Percentiles rank a stretch among this genome's conserved stretches.
phyloP scores from a whole-genome alignment of 1,140 invertebrate species.

The Hormaphis cornu region DNA sequence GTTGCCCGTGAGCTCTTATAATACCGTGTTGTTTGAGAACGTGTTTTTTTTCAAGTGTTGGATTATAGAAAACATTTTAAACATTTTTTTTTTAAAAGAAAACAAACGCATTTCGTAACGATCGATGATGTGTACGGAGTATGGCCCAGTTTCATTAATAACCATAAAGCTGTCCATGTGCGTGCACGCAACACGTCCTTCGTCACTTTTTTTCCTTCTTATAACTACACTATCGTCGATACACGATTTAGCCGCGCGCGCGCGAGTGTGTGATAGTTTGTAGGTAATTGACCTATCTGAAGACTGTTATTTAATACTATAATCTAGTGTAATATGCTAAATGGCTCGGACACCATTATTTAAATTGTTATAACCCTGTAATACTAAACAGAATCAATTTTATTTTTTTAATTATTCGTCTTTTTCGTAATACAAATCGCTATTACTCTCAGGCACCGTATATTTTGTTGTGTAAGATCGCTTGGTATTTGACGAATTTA shows the following conservation, averaged over 20 bases:
- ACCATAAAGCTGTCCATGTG: conserved; percentile 18
- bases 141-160: conserved; percentile 29
- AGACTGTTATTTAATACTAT: background rate
- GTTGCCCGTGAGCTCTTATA: too few species aligned
- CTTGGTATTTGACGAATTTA: too few species aligned
- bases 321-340: too few species aligned
- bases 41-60: too few species aligned
- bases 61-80: too few species aligned
- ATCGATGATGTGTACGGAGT: too few species aligned
- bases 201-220: conserved; percentile 23
- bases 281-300: conserved; percentile 27
- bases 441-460: too few species aligned
- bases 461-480: too few species aligned
- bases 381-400: too few species aligned
- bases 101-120: conserved; percentile 11
- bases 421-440: too few species aligned
- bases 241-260: conserved; percentile 6
- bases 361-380: background rate
- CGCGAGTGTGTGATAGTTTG: conserved; percentile 3
- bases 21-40: too few species aligned
- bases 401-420: too few species aligned
- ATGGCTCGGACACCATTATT: background rate
- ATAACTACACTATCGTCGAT: background rate
- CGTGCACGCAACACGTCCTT: conserved; percentile 25
- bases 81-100: background rate